Conservation (phyloP, 1,140 invertebrate species). For the Archegozetes longisetosus region DNA sequence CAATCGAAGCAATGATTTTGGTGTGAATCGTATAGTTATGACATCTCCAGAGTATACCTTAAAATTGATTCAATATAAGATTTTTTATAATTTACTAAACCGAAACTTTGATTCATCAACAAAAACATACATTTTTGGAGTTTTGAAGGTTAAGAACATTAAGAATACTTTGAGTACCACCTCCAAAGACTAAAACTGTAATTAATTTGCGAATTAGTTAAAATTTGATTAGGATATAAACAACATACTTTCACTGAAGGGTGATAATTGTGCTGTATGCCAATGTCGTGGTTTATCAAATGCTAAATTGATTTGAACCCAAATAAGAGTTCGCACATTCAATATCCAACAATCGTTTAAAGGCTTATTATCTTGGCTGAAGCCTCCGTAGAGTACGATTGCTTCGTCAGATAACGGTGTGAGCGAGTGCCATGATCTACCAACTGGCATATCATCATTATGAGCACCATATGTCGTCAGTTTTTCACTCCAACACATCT, state of each 20-base stretch:
- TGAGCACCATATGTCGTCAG: constrained; percentile 12
- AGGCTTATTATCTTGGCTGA: constrained; percentile 22
- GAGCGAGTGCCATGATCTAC: constrained; percentile 34
- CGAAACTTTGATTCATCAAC: not conserved
- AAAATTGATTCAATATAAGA: not conserved
- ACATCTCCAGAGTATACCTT: constrained; percentile 18
- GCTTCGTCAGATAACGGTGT: constrained; percentile 24
- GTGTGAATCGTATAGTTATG: constrained; percentile 14
- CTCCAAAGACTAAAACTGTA: constrained; percentile 20
- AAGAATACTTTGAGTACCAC: constrained; percentile 18
- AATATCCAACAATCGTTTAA: constrained; percentile 22
- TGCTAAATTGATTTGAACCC: constrained; percentile 16
- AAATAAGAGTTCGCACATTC: constrained; percentile 3
- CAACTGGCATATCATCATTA: constrained; percentile 23
- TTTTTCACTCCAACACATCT: constrained; percentile 32
- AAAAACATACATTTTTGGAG: not conserved
- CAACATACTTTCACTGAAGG: constrained; percentile 15
- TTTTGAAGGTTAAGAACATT: not conserved
- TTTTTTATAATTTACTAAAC: not conserved
- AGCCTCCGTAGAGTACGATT: constrained; percentile 33
- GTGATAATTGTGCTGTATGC: constrained; percentile 17
- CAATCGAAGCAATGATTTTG: constrained; percentile 16
- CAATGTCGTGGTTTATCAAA: constrained; percentile 19
- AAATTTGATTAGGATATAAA: not conserved
- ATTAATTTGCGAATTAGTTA: not conserved